Percentiles rank a stretch among this genome's conserved stretches.
Conservation (phyloP, 1,140 invertebrate species). For the Intoshia linei region DNA sequence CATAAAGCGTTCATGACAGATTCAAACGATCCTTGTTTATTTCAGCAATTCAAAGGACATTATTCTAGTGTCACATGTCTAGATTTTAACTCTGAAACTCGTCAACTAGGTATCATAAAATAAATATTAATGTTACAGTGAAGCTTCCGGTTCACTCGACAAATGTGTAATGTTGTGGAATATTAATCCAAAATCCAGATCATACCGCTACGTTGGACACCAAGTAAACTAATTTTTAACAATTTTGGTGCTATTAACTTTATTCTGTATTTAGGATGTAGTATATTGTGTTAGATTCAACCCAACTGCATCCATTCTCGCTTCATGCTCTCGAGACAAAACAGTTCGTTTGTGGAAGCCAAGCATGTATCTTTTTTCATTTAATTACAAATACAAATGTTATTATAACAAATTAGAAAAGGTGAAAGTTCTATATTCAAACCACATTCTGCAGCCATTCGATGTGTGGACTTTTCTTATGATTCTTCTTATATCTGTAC, state of each 20-base stretch:
- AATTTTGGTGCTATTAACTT: background rate
- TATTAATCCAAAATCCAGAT: conserved; percentile 26
- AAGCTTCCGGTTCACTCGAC: conserved; percentile 38
- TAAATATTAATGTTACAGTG: conserved; percentile 4
- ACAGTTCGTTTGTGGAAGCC: conserved; percentile 52
- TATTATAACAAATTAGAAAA: conserved; percentile 12
- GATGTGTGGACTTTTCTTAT: conserved; percentile 41
- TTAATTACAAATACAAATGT: background rate
- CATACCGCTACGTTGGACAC: conserved; percentile 24
- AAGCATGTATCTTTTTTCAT: conserved; percentile 26
- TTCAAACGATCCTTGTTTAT: conserved; percentile 29
- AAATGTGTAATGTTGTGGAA: conserved; percentile 46
- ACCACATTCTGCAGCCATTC: conserved; percentile 39
- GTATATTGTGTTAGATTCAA: conserved; percentile 35
- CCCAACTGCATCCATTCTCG: conserved; percentile 40
- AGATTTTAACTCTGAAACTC: conserved; percentile 37
- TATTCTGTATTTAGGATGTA: conserved; percentile 15
- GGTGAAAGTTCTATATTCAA: conserved; percentile 35
- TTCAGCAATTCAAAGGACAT: conserved; percentile 45
- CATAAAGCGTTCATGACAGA: conserved; percentile 6
- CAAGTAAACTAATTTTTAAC: conserved; percentile 13
- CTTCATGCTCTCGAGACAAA: conserved; percentile 43
- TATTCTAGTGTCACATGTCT: conserved; percentile 35
- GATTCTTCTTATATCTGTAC: conserved; percentile 39
- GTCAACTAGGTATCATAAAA: conserved; percentile 28